These are phyloP conservation scores for Seriola quinqueradiata DNA, from an alignment of 2,113 vertebrate genomes.

Conservation along the genomic window DNA sequence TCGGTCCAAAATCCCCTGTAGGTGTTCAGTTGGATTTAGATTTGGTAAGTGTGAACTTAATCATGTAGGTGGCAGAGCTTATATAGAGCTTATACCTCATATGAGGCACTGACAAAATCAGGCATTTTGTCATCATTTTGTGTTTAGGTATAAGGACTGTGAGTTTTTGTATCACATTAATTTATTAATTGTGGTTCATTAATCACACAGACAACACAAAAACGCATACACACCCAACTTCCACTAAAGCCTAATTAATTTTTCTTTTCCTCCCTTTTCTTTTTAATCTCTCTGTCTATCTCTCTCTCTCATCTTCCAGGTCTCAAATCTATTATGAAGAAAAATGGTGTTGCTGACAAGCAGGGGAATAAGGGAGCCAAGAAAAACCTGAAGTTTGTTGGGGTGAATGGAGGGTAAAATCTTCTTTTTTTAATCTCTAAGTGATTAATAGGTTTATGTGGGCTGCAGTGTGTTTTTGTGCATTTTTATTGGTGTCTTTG, in stretches of 20 bases:
- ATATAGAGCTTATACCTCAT: neutral
- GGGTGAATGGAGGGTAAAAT: constrained; percentile 98
- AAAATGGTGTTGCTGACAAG: constrained; percentile 92
- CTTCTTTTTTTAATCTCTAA: constrained; percentile 59
- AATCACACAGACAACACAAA: neutral
- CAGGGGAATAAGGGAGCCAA: constrained; percentile 92
- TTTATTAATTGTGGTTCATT: neutral
- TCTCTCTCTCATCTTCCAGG: constrained; percentile 84
- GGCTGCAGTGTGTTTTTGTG: constrained; percentile 4
- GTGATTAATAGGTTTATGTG: constrained; percentile 30
- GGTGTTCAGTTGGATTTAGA: neutral
- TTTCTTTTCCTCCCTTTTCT: constrained; percentile 16
- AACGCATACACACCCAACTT: neutral
- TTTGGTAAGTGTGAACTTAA: neutral
- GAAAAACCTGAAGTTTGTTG: constrained; percentile 99
- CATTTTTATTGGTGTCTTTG: neutral
- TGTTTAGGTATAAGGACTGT: neutral
- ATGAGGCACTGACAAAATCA: neutral
- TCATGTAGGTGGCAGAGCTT: neutral
- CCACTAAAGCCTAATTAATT: constrained; percentile 19
- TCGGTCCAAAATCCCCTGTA: neutral
- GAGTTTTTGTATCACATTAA: neutral
- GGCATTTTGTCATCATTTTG: too few relatives aligned
- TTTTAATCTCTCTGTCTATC: constrained; percentile 42
- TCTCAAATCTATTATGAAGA: constrained; percentile 99